Evolutionary conservation across 2,888 invertebrate genomes (phyloP), one percentile per base, ranked within the genome.

Genomic region (Drosophila lutescens): DNA sequence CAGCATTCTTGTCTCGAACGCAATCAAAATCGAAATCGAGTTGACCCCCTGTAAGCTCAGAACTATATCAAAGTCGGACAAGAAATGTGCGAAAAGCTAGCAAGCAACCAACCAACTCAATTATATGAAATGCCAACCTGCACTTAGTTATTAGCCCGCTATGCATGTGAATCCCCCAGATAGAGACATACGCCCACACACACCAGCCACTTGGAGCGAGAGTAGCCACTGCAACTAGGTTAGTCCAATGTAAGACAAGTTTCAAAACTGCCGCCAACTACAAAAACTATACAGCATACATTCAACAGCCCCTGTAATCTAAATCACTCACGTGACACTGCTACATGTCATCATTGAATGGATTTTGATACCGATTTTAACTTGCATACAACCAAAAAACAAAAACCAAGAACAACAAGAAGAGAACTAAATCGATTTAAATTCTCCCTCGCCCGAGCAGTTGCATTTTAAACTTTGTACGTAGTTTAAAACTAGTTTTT

Each of bases 361-460:
- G 57, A 80, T 83, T 83, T 83, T 84, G 70, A 86, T 82, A 87
- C 67, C 69, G 74, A 51, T 83, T 87, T 82, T 77, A 85, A 79
- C 77, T 51, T 49, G 59, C 65, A 73, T 59, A 59, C 43, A 53
- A 65, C 5, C 23, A 32, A 51, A 49, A 49, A 32, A 30, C 5
- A 49, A 32, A 55, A 10, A 43, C 17, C 4, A 34, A 30, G 30
- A 30, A 54, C 41, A 30, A 54, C 41, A 15, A 17, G n/a, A 55
- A 10, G 32, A 41, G 41, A 41, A 34, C 34, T 34, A 34, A 41
- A 32, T 7, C 41, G 34, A 54, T 41, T 46, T 26, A 66, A 62
- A 62, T 51, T 73, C 41, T 34, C 55, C 63, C 46, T 30, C 49
- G n/a, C 36, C 58, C 49, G 59, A 59, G 61, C 77, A 74, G 69